phyloP scores from a whole-genome alignment of 2,888 invertebrate genomes.

The Augiades crinisus region DNA sequence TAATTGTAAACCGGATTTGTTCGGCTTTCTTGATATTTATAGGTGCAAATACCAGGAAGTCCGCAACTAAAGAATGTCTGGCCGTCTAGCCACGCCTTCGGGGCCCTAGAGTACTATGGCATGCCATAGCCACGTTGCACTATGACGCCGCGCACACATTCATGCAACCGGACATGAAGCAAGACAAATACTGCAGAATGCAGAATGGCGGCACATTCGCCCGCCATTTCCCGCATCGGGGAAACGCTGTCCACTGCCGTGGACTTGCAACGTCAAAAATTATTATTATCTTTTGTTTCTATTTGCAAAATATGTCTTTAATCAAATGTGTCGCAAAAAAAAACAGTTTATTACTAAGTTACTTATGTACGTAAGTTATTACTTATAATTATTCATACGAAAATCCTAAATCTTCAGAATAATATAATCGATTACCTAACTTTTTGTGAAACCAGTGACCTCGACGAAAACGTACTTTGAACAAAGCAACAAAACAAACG shows the following conservation, averaged over 20 bases:
- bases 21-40: slow-evolving; percentile 25
- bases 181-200: slow-evolving; percentile 37
- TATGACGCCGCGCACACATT: slow-evolving; percentile 28
- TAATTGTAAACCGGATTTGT: slow-evolving; percentile 33
- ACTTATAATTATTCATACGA: too few relatives aligned
- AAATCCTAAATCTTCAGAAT: slow-evolving; percentile 52
- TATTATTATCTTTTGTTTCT: not conserved
- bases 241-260: not conserved
- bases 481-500: slow-evolving; percentile 54
- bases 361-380: too few relatives aligned
- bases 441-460: slow-evolving; percentile 66
- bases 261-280: not conserved
- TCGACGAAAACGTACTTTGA: slow-evolving; percentile 66
- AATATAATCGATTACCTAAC: slow-evolving; percentile 63
- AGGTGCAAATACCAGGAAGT: slow-evolving; percentile 50
- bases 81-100: slow-evolving; percentile 50
- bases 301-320: too few relatives aligned
- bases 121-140: slow-evolving; percentile 53
- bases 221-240: slow-evolving; percentile 45
- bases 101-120: slow-evolving; percentile 51
- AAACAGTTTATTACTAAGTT: too few relatives aligned
- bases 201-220: slow-evolving; percentile 47
- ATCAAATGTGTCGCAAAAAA: too few relatives aligned
- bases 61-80: slow-evolving; percentile 54
- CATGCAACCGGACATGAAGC: slow-evolving; percentile 19